Evolutionary conservation across 1,140 invertebrate species (phyloP).

Genomic region (Drosophila parvula): DNA sequence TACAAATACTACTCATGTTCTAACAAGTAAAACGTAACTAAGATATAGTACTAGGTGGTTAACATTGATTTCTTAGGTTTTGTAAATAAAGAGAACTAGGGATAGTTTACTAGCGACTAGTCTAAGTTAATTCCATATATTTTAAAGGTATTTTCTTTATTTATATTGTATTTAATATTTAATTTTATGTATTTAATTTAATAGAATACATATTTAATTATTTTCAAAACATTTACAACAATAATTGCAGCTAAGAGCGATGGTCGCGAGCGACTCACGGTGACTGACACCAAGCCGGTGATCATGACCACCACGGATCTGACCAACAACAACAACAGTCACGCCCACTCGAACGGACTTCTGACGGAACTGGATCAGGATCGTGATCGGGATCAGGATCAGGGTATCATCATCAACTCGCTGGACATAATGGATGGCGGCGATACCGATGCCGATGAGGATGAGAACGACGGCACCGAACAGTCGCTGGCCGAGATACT

Average conservation of each 20-base stretch:
- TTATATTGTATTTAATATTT: too few species aligned
- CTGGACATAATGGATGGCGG: conserved; percentile 19
- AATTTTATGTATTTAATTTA: too few species aligned
- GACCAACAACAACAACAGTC: conserved; percentile 54
- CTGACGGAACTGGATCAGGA: conserved; percentile 1
- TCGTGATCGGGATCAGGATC: conserved; percentile 14
- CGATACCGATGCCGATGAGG: conserved; percentile 59
- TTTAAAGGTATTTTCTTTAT: too few species aligned
- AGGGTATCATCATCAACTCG: conserved; percentile 6
- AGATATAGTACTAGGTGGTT: too few species aligned
- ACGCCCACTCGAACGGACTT: conserved; percentile 46
- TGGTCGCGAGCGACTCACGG: conserved; percentile 77
- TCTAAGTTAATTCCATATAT: too few species aligned
- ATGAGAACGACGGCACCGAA: conserved; percentile 86
- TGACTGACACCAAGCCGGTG: conserved; percentile 78
- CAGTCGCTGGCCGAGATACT: conserved; percentile 90
- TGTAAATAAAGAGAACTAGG: too few species aligned
- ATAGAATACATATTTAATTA: too few species aligned
- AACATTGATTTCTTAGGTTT: too few species aligned
- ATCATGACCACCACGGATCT: conserved; percentile 69
- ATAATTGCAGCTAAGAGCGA: conserved; percentile 72
- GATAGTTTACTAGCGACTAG: too few species aligned
- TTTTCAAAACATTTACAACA: background rate
- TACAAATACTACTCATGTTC: too few species aligned
- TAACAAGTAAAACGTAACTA: too few species aligned